phyloP scores from a whole-genome alignment of 2,888 invertebrate genomes.

The Sturmia bella region DNA sequence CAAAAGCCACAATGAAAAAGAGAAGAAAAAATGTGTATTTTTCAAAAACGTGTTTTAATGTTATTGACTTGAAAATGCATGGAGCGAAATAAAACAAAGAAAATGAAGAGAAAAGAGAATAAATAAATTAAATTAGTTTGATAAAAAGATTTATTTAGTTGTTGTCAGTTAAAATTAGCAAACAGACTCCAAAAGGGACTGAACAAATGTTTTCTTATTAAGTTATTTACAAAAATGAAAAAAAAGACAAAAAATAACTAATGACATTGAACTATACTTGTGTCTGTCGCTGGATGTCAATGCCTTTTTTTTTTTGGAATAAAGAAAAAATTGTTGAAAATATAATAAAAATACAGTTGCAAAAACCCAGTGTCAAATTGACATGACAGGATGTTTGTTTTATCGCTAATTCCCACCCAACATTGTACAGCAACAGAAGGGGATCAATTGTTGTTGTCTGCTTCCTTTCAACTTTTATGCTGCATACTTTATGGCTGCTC shows the following conservation, averaged over 20 bases:
- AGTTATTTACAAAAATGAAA: not conserved
- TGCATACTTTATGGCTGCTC: too few relatives aligned
- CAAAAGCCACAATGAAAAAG: not conserved
- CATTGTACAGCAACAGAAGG: too few relatives aligned
- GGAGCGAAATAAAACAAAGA: not conserved
- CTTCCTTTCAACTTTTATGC: too few relatives aligned
- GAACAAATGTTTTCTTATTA: not conserved
- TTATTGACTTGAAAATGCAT: conserved; percentile 42
- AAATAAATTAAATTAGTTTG: conserved; percentile 29
- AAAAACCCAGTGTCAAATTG: too few relatives aligned
- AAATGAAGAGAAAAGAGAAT: not conserved
- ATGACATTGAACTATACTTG: not conserved
- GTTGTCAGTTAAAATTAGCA: conserved; percentile 17
- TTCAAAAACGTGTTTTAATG: conserved; percentile 36
- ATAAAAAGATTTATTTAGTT: conserved; percentile 14
- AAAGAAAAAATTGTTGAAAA: too few relatives aligned
- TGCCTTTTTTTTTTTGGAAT: too few relatives aligned
- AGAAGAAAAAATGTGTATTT: conserved; percentile 29
- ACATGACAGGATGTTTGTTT: too few relatives aligned
- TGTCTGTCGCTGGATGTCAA: too few relatives aligned
- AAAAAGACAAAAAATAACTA: too few relatives aligned
- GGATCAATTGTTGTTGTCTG: too few relatives aligned
- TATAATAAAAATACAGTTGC: too few relatives aligned
- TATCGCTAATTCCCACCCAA: too few relatives aligned
- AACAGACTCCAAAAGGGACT: not conserved